These are phyloP conservation scores for Plagodis dolabraria DNA, from an alignment of 2,888 invertebrate species.

Conservation along the genomic window DNA sequence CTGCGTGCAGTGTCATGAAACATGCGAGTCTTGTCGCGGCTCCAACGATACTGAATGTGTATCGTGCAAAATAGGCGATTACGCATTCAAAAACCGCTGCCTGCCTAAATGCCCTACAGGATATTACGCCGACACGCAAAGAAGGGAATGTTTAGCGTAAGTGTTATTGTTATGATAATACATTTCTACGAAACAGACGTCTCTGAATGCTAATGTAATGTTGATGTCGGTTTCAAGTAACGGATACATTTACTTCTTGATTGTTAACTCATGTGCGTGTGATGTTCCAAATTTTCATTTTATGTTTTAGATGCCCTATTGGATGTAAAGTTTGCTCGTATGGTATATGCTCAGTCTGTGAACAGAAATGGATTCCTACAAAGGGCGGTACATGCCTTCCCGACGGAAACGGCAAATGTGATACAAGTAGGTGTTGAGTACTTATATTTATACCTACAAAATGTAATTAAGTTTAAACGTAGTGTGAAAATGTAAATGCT, in stretches of 20 bases:
- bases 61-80: slow-evolving; percentile 90
- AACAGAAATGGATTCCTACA: slow-evolving; percentile 90
- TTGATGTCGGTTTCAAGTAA: slow-evolving; percentile 31
- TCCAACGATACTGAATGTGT: slow-evolving; percentile 91
- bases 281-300: slow-evolving; percentile 13
- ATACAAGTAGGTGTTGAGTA: slow-evolving; percentile 86
- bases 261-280: slow-evolving; percentile 13
- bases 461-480: background rate
- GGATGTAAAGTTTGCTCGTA: slow-evolving; percentile 91
- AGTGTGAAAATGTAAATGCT: slow-evolving; percentile 31
- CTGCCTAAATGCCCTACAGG: slow-evolving; percentile 89
- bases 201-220: slow-evolving; percentile 34
- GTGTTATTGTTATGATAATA: slow-evolving; percentile 59
- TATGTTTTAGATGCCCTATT: slow-evolving; percentile 86
- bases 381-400: slow-evolving; percentile 90
- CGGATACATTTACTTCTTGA: slow-evolving; percentile 22
- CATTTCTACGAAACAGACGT: slow-evolving; percentile 38
- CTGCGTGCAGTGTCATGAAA: slow-evolving; percentile 91
- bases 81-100: slow-evolving; percentile 89
- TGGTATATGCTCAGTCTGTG: slow-evolving; percentile 89
- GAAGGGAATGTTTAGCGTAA: slow-evolving; percentile 90
- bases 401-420: slow-evolving; percentile 89
- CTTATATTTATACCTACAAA: slow-evolving; percentile 11
- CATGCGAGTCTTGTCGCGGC: slow-evolving; percentile 93
- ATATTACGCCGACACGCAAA: slow-evolving; percentile 90